These are phyloP conservation scores for Muntiacus reevesi DNA, from an alignment of 2,113 vertebrate species.

Conservation along the genomic window DNA sequence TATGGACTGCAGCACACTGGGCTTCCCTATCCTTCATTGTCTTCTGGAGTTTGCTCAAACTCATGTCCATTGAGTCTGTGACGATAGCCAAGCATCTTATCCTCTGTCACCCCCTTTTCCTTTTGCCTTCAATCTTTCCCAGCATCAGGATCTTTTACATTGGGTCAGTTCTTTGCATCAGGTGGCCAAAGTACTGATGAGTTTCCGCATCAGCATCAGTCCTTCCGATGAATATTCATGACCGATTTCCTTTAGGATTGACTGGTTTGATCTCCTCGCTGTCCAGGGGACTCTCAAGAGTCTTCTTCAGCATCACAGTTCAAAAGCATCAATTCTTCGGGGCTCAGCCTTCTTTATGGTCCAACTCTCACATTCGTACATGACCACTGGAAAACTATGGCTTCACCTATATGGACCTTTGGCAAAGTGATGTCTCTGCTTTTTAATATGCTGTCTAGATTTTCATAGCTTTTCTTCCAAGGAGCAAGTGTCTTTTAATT, in stretches of 20 bases:
- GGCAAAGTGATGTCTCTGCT: not conserved
- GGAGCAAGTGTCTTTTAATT: not conserved
- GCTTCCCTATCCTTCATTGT: not conserved
- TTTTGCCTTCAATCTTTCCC: not conserved
- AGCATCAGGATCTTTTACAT: not conserved
- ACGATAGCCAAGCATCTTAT: not conserved
- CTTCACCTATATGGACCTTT: accelerated
- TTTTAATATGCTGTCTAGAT: not conserved
- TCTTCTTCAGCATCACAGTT: not conserved
- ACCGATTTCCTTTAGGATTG: not conserved
- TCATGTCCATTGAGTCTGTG: not conserved
- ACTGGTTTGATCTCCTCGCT: not conserved
- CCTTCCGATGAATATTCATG: not conserved
- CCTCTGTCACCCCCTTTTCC: not conserved
- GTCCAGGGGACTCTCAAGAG: not conserved
- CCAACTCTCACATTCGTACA: not conserved
- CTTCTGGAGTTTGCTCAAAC: not conserved
- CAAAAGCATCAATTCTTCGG: not conserved
- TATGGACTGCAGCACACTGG: not conserved
- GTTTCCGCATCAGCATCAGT: not conserved
- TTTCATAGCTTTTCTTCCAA: not conserved
- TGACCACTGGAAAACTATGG: not conserved
- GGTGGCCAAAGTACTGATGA: not conserved
- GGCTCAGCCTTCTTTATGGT: not conserved
- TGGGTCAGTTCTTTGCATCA: not conserved